These are phyloP conservation scores for Drosophila parabipectinata DNA, from an alignment of 1,140 invertebrate species.

Conservation along the genomic window DNA sequence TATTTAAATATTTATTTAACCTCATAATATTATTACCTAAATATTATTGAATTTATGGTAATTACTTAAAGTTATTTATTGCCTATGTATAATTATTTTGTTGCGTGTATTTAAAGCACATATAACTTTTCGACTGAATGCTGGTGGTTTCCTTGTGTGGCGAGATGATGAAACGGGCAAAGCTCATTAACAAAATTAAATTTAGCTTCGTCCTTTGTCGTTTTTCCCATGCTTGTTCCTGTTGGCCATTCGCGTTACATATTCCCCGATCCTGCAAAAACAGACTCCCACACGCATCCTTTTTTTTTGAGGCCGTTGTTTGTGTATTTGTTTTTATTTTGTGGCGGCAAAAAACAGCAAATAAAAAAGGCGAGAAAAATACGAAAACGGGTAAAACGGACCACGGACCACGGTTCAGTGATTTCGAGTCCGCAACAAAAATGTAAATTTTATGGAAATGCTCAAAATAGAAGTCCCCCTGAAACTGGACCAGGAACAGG, in stretches of 20 bases:
- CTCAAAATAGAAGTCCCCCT: slow-evolving; percentile 43
- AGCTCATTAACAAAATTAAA: slow-evolving; percentile 79
- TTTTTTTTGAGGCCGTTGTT: not conserved
- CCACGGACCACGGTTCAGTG: slow-evolving; percentile 44
- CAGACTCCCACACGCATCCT: slow-evolving; percentile 9
- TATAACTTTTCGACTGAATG: not conserved
- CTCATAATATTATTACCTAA: no score
- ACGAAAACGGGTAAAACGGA: slow-evolving; percentile 9
- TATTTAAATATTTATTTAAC: no score
- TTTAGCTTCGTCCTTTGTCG: slow-evolving; percentile 51
- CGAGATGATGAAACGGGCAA: slow-evolving; percentile 46
- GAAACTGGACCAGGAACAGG: slow-evolving; percentile 14
- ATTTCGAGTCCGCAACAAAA: slow-evolving; percentile 57
- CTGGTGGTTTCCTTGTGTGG: slow-evolving; percentile 3
- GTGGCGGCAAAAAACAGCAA: not conserved
- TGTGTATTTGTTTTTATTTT: slow-evolving; percentile 2
- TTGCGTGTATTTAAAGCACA: not conserved
- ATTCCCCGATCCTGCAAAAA: not conserved
- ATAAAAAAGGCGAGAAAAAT: not conserved
- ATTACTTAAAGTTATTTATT: no score
- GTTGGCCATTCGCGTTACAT: not conserved
- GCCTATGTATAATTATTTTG: no score
- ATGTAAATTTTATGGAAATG: slow-evolving; percentile 73
- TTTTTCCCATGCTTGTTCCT: slow-evolving; percentile 5
- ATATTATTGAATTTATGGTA: no score